Evolutionary conservation across 2,113 vertebrate species (phyloP).

Genomic region (Gavialis gangeticus): DNA sequence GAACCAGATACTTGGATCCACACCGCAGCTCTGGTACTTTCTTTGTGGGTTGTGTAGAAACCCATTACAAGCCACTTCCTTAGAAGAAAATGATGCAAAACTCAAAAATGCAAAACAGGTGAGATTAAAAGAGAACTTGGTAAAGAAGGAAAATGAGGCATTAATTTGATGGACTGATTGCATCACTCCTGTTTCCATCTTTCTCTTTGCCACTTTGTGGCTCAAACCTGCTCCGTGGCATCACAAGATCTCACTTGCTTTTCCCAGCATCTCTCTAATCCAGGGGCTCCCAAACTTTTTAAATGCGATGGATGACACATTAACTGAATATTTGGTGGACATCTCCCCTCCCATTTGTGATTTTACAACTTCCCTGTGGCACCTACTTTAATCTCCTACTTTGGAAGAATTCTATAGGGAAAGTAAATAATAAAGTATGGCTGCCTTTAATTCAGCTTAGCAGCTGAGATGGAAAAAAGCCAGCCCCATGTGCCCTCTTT

Average conservation of each 20-base stretch:
- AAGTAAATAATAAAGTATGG: neutral
- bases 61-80: neutral
- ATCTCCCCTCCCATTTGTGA: neutral
- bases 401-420: constrained; percentile 12
- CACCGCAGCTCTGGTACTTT: neutral
- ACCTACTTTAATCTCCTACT: constrained; percentile 20
- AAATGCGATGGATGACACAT: neutral
- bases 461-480: neutral
- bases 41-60: neutral
- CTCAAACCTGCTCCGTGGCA: neutral
- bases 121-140: neutral
- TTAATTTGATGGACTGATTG: constrained; percentile 13
- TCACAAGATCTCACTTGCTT: neutral
- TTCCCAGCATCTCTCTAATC: neutral
- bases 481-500: neutral
- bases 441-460: neutral
- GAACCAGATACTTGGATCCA: neutral
- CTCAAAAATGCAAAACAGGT: neutral
- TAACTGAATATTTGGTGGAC: neutral
- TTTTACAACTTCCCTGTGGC: neutral
- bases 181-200: constrained; percentile 16
- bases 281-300: neutral
- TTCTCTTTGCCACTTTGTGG: neutral
- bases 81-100: neutral
- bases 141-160: neutral